Evolutionary conservation across 2,797 vertebrate genomes (phyloP).

Genomic region (Leucoraja ocellata): DNA sequence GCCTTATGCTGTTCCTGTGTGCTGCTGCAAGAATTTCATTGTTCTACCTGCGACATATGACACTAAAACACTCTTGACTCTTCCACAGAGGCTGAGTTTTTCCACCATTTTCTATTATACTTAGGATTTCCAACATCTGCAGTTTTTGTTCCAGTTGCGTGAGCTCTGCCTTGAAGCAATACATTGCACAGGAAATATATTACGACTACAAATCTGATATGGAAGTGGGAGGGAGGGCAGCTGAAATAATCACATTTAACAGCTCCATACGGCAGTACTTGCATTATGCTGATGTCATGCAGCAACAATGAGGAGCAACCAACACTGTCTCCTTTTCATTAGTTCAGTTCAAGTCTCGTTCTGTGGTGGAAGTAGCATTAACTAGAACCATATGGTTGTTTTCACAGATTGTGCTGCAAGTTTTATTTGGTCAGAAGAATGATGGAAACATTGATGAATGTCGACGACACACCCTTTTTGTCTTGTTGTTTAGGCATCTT

Average conservation of each 20-base stretch:
- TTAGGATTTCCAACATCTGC: too few relatives aligned
- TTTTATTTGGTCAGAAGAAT: constrained; percentile 18
- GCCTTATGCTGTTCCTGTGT: too few relatives aligned
- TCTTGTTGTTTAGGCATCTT: constrained; percentile 13
- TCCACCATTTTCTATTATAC: too few relatives aligned
- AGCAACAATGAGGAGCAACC: neutral
- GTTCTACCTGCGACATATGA: too few relatives aligned
- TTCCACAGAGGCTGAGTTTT: too few relatives aligned
- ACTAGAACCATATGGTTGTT: constrained; percentile 12
- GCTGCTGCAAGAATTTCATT: too few relatives aligned
- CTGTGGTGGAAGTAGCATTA: constrained; percentile 4
- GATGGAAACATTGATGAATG: neutral
- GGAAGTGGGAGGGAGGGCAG: neutral
- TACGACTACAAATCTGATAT: neutral
- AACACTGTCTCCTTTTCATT: neutral
- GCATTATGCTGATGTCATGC: neutral
- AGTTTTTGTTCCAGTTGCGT: neutral
- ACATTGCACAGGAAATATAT: too few relatives aligned
- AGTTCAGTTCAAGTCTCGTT: neutral
- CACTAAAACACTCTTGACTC: too few relatives aligned
- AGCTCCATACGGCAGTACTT: neutral
- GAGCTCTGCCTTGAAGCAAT: neutral
- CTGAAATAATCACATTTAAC: neutral
- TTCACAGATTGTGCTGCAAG: neutral
- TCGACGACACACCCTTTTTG: constrained; percentile 4